Evolutionary conservation across 2,797 vertebrate species (phyloP).

Genomic region (Loris lydekkerianus): DNA sequence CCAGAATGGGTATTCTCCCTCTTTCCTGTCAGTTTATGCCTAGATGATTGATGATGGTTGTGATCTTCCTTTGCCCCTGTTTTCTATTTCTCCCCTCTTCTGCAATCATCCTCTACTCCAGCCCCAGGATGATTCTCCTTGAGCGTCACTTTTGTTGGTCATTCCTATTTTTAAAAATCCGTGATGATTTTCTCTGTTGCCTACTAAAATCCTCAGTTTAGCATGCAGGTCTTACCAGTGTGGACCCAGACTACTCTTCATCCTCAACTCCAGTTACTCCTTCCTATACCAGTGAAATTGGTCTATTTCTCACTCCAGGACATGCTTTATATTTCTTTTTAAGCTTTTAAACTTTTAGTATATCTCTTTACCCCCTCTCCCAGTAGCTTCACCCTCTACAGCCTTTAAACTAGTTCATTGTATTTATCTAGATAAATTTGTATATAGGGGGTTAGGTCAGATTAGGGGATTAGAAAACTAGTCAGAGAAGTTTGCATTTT

Average conservation of each 20-base stretch:
- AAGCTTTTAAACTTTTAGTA: constrained; percentile 19
- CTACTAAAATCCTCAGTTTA: not conserved
- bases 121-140: not conserved
- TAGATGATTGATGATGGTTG: not conserved
- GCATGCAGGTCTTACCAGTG: not conserved
- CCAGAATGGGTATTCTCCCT: constrained; percentile 10
- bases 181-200: not conserved
- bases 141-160: not conserved
- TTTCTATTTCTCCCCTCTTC: not conserved
- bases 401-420: constrained; percentile 48
- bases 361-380: not conserved
- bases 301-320: not conserved
- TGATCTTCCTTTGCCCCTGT: not conserved
- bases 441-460: not conserved
- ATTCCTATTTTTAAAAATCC: not conserved
- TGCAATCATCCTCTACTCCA: not conserved
- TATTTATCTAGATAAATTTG: not conserved
- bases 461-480: constrained; percentile 48
- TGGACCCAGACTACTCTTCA: not conserved
- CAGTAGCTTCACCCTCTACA: not conserved
- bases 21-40: not conserved
- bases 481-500: constrained; percentile 33
- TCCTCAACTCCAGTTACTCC: not conserved
- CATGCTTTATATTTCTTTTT: not conserved
- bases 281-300: not conserved